phyloP scores from a whole-genome alignment of 2,888 invertebrate species.

The Heliconius charithonia region DNA sequence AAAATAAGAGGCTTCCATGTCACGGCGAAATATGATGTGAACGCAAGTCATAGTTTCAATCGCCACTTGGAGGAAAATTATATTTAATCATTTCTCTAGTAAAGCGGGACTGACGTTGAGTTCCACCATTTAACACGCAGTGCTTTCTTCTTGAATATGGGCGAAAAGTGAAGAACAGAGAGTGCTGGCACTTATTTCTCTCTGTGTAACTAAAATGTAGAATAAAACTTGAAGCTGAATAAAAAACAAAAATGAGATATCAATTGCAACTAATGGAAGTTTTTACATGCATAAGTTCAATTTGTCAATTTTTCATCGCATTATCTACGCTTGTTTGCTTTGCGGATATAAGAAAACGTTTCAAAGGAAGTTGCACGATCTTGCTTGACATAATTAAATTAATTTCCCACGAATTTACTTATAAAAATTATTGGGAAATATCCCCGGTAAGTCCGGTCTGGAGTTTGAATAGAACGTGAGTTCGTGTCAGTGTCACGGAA shows the following conservation, averaged over 20 bases:
- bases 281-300: neutral
- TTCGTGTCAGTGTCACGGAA: constrained; percentile 64
- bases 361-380: constrained; percentile 32
- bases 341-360: constrained; percentile 35
- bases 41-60: too few relatives aligned
- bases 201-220: too few relatives aligned
- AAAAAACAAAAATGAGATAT: neutral
- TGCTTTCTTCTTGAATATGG: too few relatives aligned
- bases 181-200: too few relatives aligned
- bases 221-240: neutral
- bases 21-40: too few relatives aligned
- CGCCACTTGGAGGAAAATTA: too few relatives aligned
- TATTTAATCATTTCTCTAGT: too few relatives aligned
- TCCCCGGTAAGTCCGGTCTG: constrained; percentile 44
- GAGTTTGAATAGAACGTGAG: constrained; percentile 54
- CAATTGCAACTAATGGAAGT: neutral
- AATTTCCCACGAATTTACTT: constrained; percentile 30
- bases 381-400: constrained; percentile 33
- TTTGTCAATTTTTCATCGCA: constrained; percentile 4
- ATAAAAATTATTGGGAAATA: constrained; percentile 29
- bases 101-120: too few relatives aligned
- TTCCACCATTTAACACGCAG: too few relatives aligned
- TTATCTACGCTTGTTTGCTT: constrained; percentile 23
- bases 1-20: too few relatives aligned
- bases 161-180: too few relatives aligned